Conservation (phyloP, 2,797 vertebrate genomes). For the Danio aesculapii region DNA sequence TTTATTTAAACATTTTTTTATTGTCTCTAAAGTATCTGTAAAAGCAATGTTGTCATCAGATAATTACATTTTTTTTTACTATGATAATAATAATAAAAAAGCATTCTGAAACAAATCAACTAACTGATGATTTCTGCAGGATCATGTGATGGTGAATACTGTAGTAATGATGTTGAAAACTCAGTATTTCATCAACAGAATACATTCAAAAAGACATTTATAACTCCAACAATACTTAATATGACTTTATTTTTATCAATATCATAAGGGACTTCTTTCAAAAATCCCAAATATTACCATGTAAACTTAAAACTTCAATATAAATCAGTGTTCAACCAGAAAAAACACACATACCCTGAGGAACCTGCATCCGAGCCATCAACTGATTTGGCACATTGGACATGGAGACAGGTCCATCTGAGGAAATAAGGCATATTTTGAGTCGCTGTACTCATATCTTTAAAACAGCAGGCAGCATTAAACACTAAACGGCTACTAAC, state of each 20-base stretch:
- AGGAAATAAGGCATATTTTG: background rate
- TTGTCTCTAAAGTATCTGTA: too few relatives aligned
- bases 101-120: background rate
- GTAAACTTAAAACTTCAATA: too few relatives aligned
- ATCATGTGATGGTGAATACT: background rate
- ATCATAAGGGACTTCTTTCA: background rate
- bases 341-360: conserved; percentile 82
- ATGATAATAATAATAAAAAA: too few relatives aligned
- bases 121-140: background rate
- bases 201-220: background rate
- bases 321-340: conserved; percentile 10
- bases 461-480: background rate
- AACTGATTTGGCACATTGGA: conserved; percentile 88
- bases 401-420: conserved; percentile 92
- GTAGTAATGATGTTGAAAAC: background rate
- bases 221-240: background rate
- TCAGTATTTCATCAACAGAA: background rate
- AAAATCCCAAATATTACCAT: background rate
- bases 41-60: too few relatives aligned
- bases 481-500: conserved; percentile 91
- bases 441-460: background rate
- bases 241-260: conserved; percentile 55
- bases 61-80: too few relatives aligned
- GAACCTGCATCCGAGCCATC: conserved; percentile 91
- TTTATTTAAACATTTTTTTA: too few relatives aligned